A percentile compares a stretch with the other conserved stretches of the same genome.
Conservation (phyloP, 2,888 invertebrate genomes). For the Plagodis dolabraria region DNA sequence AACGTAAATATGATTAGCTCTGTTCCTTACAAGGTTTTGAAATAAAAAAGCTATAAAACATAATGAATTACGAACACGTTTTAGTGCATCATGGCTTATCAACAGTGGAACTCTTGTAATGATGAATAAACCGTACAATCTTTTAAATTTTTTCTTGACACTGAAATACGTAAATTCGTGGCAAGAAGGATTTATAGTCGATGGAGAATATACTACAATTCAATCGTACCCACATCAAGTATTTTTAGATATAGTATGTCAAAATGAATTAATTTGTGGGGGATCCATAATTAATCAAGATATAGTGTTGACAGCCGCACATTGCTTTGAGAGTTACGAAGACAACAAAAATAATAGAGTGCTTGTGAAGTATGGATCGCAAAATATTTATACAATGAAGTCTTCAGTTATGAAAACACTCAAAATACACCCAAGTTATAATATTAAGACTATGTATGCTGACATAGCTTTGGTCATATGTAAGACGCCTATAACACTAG, state of each 20-base stretch:
- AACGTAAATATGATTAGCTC: too few relatives aligned
- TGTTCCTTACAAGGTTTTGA: neutral
- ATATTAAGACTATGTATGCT: neutral
- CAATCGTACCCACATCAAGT: conserved; percentile 12
- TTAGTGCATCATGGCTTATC: neutral
- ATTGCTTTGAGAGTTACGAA: conserved; percentile 32
- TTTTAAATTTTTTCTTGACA: neutral
- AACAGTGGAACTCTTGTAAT: neutral
- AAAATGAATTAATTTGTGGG: conserved; percentile 34
- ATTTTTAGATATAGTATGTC: conserved; percentile 6
- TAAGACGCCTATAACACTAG: neutral
- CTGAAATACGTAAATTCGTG: neutral
- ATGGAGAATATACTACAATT: conserved; percentile 5
- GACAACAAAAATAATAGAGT: neutral
- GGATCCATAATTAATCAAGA: conserved; percentile 41
- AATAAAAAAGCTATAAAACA: neutral
- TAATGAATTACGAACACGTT: neutral
- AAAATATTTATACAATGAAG: neutral
- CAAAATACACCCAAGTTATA: conserved; percentile 7
- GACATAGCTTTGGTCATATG: conserved; percentile 12
- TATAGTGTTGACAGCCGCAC: conserved; percentile 41
- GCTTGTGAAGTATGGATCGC: conserved; percentile 11
- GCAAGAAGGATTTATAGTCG: conserved; percentile 7
- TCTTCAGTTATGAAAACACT: neutral
- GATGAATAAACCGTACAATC: neutral